These are phyloP conservation scores for Halotydeus destructor DNA, from an alignment of 1,140 invertebrate species.

Conservation along the genomic window DNA sequence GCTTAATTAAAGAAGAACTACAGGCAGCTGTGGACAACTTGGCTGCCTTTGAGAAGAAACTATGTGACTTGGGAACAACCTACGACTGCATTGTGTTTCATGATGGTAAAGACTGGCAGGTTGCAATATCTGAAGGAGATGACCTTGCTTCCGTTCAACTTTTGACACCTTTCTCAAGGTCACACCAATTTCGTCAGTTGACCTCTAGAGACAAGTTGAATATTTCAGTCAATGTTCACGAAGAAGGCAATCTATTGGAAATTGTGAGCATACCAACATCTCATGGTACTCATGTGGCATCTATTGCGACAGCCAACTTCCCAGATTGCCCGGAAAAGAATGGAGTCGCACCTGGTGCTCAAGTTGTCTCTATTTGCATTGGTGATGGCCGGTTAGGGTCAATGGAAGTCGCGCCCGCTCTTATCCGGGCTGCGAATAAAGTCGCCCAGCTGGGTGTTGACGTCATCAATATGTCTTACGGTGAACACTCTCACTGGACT, in stretches of 20 bases:
- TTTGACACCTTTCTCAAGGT: no score
- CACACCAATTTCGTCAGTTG: constrained; percentile 1
- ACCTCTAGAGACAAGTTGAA: constrained; percentile 48
- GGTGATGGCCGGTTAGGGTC: constrained; percentile 64
- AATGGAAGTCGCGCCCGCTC: constrained; percentile 87
- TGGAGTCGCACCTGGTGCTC: constrained; percentile 86
- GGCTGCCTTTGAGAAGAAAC: constrained; percentile 56
- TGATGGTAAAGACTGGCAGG: constrained; percentile 48
- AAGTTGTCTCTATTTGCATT: constrained; percentile 79
- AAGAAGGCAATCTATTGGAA: constrained; percentile 75
- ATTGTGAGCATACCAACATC: constrained; percentile 62
- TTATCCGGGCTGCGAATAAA: constrained; percentile 40
- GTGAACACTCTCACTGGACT: constrained; percentile 75
- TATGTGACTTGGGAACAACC: constrained; percentile 53
- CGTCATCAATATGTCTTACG: constrained; percentile 95
- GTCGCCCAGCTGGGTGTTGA: constrained; percentile 36
- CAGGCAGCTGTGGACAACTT: constrained; percentile 66
- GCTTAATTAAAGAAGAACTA: constrained; percentile 67
- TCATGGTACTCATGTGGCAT: constrained; percentile 91
- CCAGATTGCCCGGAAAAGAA: constrained; percentile 70
- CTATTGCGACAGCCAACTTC: constrained; percentile 79
- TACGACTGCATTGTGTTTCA: constrained; percentile 86
- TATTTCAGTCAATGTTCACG: constrained; percentile 75
- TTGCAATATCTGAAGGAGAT: no score
- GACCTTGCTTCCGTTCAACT: no score